Base-by-base conservation (phyloP, 2,797 vertebrate species). In the Smutsia gigantea region DNA sequence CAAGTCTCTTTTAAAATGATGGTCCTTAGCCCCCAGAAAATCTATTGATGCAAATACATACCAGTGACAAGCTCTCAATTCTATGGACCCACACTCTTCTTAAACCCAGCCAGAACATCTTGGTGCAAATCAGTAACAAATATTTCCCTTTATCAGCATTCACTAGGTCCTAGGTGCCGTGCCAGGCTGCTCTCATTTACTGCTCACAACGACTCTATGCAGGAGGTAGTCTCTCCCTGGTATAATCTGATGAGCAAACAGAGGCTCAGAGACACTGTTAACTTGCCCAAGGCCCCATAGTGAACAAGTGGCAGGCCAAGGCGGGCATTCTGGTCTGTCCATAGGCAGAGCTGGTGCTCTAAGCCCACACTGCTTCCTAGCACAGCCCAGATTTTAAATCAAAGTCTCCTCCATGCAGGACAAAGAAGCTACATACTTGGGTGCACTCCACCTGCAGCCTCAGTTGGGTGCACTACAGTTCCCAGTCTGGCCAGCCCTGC, bases 351-450 rank as follows among this genome's bases (percentile, higher is more conserved):
- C 7, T 29, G 46, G 46, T 46, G n/a, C 46, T 46, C 25, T 90
- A 63, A 87, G 23, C 18, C 1, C 0, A 55, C 46, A 14, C 12
- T 27, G 51, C 49, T 57, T 82, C 51, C 19, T 49, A 61, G 39
- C 66, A 79, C n/a, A 64, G 34, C 46, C 15, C 55, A 37, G 39
- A 59, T 34, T 55, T 92, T n/a, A 87, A 86, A 23, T 31, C 90
- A 92, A 69, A 89, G 69, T 37, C 18, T 55, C 92, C 71, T 29
- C 27, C 19, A 19, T 9, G n/a, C 34, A 3, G 27, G 7, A 53
- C 71, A 59, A 27, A 19, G 4, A 0, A 12, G n/a, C 27, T 49
- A 31, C 4, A 0, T 1, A 2, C 55, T 19, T 11, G 7, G 34
- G 34, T 11, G 2, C 66, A 31, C 55, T 39, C 61, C 7, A 13